phyloP scores from a whole-genome alignment of 2,797 vertebrate genomes.

The Macropus fuliginosus region DNA sequence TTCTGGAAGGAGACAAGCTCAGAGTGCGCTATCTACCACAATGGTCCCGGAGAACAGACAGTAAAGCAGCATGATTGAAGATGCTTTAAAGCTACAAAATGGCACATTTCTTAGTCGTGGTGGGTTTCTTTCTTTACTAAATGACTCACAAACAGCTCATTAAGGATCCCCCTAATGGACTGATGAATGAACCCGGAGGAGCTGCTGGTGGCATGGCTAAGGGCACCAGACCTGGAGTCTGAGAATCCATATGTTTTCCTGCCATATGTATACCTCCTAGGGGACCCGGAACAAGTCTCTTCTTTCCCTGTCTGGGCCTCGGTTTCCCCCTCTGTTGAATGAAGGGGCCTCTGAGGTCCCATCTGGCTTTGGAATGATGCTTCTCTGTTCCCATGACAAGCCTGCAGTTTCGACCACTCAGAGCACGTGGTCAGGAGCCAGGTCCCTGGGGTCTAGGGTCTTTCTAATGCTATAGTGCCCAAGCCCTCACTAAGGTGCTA shows the following conservation, averaged over 20 bases:
- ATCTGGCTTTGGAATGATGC: neutral
- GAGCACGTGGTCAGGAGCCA: no score
- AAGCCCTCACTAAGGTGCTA: neutral
- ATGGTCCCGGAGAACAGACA: no score
- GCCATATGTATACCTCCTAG: neutral
- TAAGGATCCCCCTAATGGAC: neutral
- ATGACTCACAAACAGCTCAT: neutral
- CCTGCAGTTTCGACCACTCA: no score
- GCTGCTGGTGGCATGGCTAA: neutral
- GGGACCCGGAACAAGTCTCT: neutral
- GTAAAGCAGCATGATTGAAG: neutral
- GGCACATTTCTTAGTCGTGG: neutral
- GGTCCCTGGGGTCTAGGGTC: no score
- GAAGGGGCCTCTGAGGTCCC: no score
- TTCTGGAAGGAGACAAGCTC: neutral
- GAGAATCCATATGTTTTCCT: neutral
- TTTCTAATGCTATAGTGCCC: neutral
- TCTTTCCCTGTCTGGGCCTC: neutral
- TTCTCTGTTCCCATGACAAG: neutral
- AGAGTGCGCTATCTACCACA: no score
- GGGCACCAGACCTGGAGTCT: no score
- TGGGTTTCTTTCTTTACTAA: neutral
- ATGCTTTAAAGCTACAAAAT: neutral
- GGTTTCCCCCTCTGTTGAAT: neutral
- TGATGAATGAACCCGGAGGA: neutral